Conservation (phyloP, 2,113 vertebrate genomes). For the Scytalopus superciliaris region DNA sequence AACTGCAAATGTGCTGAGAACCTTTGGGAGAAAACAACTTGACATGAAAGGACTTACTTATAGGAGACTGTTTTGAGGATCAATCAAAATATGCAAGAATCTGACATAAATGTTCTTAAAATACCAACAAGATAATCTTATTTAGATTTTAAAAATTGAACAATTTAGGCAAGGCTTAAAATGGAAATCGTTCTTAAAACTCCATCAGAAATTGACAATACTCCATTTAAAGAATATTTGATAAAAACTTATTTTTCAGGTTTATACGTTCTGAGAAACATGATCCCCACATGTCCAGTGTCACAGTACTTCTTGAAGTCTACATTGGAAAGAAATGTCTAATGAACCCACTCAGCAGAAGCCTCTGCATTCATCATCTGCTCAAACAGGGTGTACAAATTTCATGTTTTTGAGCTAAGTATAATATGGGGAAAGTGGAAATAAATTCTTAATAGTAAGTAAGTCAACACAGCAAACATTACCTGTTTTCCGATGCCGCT, state of each 20-base stretch:
- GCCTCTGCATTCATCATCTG: not conserved
- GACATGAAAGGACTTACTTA: not conserved
- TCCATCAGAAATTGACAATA: not conserved
- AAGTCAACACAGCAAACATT: conserved; percentile 41
- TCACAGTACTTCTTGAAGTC: not conserved
- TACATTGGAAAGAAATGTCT: not conserved
- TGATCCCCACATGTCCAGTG: not conserved
- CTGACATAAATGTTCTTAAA: not conserved
- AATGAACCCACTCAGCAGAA: not conserved
- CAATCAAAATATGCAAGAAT: not conserved
- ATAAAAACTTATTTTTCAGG: not conserved
- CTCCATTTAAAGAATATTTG: not conserved
- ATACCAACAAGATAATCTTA: not conserved
- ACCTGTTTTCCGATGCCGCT: conserved; percentile 71
- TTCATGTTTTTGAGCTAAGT: not conserved
- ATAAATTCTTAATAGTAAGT: not conserved
- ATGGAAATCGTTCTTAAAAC: not conserved
- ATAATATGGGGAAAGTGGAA: not conserved
- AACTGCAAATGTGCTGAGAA: not conserved
- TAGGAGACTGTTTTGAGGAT: not conserved
- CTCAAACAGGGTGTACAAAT: not conserved
- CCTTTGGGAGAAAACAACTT: not conserved
- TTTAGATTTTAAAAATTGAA: not conserved
- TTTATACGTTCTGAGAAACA: not conserved
- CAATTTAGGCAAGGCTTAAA: not conserved